Evolutionary conservation across 2,888 invertebrate species (phyloP).

Genomic region (Leptopilina drosophilae): DNA sequence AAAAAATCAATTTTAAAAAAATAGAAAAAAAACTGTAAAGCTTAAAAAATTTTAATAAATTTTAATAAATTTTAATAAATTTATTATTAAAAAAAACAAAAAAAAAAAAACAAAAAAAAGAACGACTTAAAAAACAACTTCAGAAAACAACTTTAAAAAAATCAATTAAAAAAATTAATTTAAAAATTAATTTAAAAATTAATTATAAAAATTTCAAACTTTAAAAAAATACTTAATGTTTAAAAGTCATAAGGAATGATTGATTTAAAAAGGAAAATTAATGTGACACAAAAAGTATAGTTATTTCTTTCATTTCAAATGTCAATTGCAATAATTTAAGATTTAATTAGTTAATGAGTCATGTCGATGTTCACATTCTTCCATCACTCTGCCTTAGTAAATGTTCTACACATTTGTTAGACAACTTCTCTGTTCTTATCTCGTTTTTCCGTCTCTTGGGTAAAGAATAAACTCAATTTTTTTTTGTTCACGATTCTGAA

Average conservation of each 20-base stretch:
- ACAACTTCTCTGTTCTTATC: conserved; percentile 7
- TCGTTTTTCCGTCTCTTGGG: not conserved
- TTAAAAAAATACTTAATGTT: not conserved
- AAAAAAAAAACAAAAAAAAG: too few species aligned
- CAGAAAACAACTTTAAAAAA: too few species aligned
- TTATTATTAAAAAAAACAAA: too few species aligned
- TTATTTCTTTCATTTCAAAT: not conserved
- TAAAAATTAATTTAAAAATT: too few species aligned
- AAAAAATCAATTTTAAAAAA: too few species aligned
- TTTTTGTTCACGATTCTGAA: too few species aligned
- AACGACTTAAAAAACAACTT: too few species aligned
- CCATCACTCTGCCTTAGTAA: not conserved
- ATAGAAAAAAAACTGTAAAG: too few species aligned
- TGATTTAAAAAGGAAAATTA: not conserved
- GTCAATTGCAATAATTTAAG: conserved; percentile 39
- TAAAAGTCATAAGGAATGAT: not conserved
- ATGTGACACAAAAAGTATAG: not conserved
- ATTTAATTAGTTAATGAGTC: conserved; percentile 19
- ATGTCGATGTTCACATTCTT: conserved; percentile 14
- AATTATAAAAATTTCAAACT: too few species aligned
- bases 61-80: too few species aligned
- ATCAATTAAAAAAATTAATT: too few species aligned
- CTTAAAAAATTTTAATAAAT: too few species aligned
- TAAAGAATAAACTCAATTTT: not conserved
- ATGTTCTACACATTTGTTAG: not conserved